Evolutionary conservation across 2,888 invertebrate genomes (phyloP).

Genomic region (Dusona sp.): DNA sequence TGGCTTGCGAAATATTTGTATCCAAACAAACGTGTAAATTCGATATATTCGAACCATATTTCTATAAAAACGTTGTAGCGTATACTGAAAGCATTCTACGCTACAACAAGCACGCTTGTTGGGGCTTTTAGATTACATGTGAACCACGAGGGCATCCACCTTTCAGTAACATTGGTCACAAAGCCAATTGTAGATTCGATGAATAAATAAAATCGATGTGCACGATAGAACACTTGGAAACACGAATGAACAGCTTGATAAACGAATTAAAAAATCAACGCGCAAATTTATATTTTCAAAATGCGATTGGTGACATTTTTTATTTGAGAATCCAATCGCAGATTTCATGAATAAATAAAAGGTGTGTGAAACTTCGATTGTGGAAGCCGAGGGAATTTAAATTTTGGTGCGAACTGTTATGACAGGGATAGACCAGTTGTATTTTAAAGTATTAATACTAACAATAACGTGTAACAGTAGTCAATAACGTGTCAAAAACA

Average conservation of each 20-base stretch:
- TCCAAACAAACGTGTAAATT: slow-evolving; percentile 14
- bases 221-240: not conserved
- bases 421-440: not conserved
- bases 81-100: slow-evolving; percentile 58
- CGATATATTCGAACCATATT: slow-evolving; percentile 59
- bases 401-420: not conserved
- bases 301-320: not conserved
- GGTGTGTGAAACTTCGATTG: not conserved
- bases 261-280: slow-evolving; percentile 10
- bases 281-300: slow-evolving; percentile 17
- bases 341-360: slow-evolving; percentile 28
- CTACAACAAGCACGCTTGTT: slow-evolving; percentile 38
- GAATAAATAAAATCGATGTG: slow-evolving; percentile 58
- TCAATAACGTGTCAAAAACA: not conserved
- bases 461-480: not conserved
- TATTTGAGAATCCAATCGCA: not conserved
- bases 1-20: slow-evolving; percentile 13
- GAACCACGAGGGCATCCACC: slow-evolving; percentile 7
- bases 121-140: slow-evolving; percentile 60
- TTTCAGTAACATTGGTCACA: slow-evolving; percentile 54
- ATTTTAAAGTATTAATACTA: not conserved
- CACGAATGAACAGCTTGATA: not conserved
- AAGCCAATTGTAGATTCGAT: slow-evolving; percentile 65
- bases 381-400: not conserved
- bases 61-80: too few relatives aligned